These are phyloP conservation scores for Struthidea cinerea DNA, from an alignment of 2,113 vertebrate genomes.

Conservation along the genomic window DNA sequence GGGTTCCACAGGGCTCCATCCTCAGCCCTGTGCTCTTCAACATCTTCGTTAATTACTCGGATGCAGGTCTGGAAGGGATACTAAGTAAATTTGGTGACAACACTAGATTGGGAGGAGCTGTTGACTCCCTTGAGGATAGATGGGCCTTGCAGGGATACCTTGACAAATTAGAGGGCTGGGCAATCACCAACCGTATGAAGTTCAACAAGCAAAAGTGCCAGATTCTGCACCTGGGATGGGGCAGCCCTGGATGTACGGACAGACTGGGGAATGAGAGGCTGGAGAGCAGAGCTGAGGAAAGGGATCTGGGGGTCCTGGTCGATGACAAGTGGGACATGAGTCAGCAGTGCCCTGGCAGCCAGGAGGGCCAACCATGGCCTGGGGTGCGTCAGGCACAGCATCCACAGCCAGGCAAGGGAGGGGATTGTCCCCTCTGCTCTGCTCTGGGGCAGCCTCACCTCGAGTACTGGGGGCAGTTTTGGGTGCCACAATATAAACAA, in stretches of 20 bases:
- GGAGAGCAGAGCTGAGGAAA: not conserved
- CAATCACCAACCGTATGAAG: not conserved
- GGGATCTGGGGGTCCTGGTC: rapidly evolving
- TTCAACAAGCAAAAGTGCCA: rapidly evolving
- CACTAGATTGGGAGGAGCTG: not conserved
- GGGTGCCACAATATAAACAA: rapidly evolving
- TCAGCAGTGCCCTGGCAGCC: not conserved
- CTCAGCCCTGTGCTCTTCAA: not conserved
- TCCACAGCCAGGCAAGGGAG: rapidly evolving
- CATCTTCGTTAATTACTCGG: not conserved
- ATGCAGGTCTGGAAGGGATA: not conserved
- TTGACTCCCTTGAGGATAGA: not conserved
- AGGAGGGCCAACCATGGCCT: not conserved
- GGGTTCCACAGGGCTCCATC: not conserved
- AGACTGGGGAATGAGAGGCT: not conserved
- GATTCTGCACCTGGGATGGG: not conserved
- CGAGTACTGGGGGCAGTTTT: rapidly evolving
- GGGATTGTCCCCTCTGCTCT: not conserved
- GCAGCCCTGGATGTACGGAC: not conserved
- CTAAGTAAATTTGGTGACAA: not conserved
- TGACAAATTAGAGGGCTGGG: not conserved
- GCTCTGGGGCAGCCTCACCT: rapidly evolving
- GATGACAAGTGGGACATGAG: rapidly evolving
- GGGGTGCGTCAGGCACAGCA: not conserved
- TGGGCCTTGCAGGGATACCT: not conserved